Conservation (phyloP, 2,888 invertebrate genomes). For the Strigamia maritima region DNA sequence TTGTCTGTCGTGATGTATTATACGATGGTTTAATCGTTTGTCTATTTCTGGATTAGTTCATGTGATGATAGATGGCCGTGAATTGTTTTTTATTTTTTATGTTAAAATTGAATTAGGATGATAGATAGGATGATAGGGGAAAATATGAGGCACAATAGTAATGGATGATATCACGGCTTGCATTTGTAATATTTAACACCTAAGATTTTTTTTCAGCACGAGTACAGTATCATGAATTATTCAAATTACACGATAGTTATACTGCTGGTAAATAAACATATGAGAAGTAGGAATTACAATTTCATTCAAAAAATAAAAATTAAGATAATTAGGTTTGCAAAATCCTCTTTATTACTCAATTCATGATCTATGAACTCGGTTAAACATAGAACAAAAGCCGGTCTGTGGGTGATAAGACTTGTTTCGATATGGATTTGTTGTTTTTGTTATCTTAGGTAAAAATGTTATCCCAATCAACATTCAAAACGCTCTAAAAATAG, state of each 20-base stretch:
- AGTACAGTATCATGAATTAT: neutral
- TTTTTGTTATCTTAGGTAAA: too few species aligned
- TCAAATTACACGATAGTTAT: neutral
- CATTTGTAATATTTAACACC: too few species aligned
- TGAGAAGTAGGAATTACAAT: neutral
- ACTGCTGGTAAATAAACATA: neutral
- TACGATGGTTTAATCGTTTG: neutral
- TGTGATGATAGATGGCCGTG: neutral
- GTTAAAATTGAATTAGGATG: too few species aligned
- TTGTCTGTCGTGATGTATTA: neutral
- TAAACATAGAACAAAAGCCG: too few species aligned
- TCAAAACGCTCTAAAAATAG: too few species aligned
- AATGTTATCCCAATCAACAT: too few species aligned
- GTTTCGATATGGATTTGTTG: too few species aligned
- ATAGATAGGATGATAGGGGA: neutral
- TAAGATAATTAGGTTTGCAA: too few species aligned
- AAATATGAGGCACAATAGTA: neutral
- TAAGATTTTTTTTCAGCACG: neutral
- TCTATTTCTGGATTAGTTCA: neutral
- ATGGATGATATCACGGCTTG: neutral
- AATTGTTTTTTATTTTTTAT: neutral
- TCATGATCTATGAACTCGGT: too few species aligned
- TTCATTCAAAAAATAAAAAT: neutral
- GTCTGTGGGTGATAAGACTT: too few species aligned
- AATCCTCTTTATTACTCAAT: too few species aligned